Base-by-base conservation (phyloP, 2,113 vertebrate species). In the Stomatorhinus ivindoensis region DNA sequence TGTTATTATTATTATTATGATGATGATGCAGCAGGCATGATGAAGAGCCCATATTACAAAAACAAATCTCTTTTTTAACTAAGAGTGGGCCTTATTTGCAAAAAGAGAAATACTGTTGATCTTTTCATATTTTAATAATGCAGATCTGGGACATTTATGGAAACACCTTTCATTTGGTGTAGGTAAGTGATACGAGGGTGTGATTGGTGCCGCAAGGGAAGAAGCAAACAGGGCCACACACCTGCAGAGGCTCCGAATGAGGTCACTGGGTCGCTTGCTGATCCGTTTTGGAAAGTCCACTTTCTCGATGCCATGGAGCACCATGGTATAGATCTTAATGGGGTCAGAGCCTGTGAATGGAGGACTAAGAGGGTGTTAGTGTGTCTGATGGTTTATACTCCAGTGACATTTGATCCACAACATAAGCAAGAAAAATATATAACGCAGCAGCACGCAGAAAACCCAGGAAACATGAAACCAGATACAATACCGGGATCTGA, bases 261-360 rank as follows among this genome's bases (percentile, higher is more conserved):
- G 94, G 90, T 96, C 96, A 3, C 96, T 95, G 27, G 96, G 94
- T 9, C 94, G 94, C 76, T 95, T 96, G 85, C 93, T 89, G 39
- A 96, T 94, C 53, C 90, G 93, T 88, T 95, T 96, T 46, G 96
- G 95, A 90, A 96, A 94, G 91, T 96, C 95, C 50, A 96, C 94
- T 87, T 95, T 96, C 88, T 96, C 96, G 24, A 96, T 96, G 69
- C 96, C 96, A 47, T 95, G 93, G 17, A 96, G 94, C 86, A 96
- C 94, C 94, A 94, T 95, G 55, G 95, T 96, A 93, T 96, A 96
- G 88, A 95, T 96, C 91, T 95, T 95, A 65, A 96, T 96, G 35
- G 95, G 95, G 91, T 96, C 96, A 3, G 95, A 91, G 31, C 96
- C 96, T 65, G 91, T 69, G 90, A 96, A 96, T 2, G 95, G 96